Base-by-base conservation (phyloP, 2,888 invertebrate genomes). In the Phlogophora meticulosa region DNA sequence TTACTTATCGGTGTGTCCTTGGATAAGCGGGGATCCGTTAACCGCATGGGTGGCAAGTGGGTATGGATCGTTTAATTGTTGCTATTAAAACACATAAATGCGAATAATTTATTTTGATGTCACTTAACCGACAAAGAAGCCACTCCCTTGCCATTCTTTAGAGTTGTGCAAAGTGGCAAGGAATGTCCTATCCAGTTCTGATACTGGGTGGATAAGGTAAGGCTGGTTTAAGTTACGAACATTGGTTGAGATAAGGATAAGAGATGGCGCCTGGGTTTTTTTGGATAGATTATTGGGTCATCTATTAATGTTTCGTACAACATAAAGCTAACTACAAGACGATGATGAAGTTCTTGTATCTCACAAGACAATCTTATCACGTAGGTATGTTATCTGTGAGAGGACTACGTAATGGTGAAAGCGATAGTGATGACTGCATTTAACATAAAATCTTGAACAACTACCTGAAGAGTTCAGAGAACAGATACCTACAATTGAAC, bases 1-100 rank as follows among this genome's bases (percentile, higher is more conserved):
- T 65, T 69, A 72, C 46, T 81, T 73, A 73, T 67, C 55, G 45
- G 4, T 22, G 24, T 56, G 83, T 80, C 83, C 69, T 82, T 80
- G 72, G 52, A 40, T 68, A 53, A 45, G 28, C 45, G 20, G 9
- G 49, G 55, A 68, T 61, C 70, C 52, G 49, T 70, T 57, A 62
- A 38, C 45, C 36, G 46, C 38, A 49, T 65, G 42, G 57, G 57
- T 59, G 64, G 64, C 43, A 49, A 49, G 57, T 65, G 48, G 62
- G 36, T 4, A 32, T 10, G 10, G 28, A 48, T 61, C 48, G 13
- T 36, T 52, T 42, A 58, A 51, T 78, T 55, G 34, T 40, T 11
- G 28, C 20, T 56, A 38, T 15, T 45, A 51, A 65, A 59, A 53
- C 32, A n/a, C 5, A 20, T 13, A 4, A 24, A 53, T 55, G 36